Percentiles rank a stretch among this genome's conserved stretches.
Conservation (phyloP, 2,888 invertebrate genomes). For the Strigamia maritima region DNA sequence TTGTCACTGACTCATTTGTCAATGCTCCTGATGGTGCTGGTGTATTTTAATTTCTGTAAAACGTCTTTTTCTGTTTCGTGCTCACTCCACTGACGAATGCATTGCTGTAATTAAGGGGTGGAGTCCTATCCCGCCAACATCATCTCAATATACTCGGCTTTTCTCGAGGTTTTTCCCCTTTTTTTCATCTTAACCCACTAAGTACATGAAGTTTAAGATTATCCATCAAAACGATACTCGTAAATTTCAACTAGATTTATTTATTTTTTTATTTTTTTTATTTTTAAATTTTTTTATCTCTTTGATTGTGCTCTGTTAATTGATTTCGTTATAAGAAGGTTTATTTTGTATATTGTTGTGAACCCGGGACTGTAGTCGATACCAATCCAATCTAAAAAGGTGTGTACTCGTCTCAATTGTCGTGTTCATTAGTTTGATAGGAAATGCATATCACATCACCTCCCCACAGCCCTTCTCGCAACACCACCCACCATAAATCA, state of each 20-base stretch:
- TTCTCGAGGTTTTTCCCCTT: background rate
- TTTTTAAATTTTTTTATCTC: background rate
- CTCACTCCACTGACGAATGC: conserved; percentile 18
- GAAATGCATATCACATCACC: conserved; percentile 33
- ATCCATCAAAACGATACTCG: conserved; percentile 13
- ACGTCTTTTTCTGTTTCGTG: conserved; percentile 36
- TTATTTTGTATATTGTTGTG: conserved; percentile 12
- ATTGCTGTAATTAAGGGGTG: conserved; percentile 29
- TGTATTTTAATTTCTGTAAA: conserved; percentile 37
- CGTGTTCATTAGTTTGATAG: conserved; percentile 37
- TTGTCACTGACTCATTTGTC: conserved; percentile 31
- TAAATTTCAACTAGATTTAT: background rate
- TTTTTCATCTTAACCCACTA: background rate
- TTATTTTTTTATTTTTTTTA: background rate
- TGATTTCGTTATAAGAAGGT: conserved; percentile 25
- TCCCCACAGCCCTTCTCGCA: background rate
- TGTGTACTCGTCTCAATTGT: conserved; percentile 36
- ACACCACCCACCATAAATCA: conserved; percentile 35
- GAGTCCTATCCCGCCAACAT: conserved; percentile 1
- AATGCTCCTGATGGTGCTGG: conserved; percentile 26
- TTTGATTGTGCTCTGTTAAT: conserved; percentile 11
- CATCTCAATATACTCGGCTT: background rate
- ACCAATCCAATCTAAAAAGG: conserved; percentile 37
- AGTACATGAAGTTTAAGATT: conserved; percentile 3
- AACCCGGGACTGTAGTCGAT: conserved; percentile 16